Conservation (phyloP, 2,797 vertebrate genomes). For the Chloroceryle inda region DNA sequence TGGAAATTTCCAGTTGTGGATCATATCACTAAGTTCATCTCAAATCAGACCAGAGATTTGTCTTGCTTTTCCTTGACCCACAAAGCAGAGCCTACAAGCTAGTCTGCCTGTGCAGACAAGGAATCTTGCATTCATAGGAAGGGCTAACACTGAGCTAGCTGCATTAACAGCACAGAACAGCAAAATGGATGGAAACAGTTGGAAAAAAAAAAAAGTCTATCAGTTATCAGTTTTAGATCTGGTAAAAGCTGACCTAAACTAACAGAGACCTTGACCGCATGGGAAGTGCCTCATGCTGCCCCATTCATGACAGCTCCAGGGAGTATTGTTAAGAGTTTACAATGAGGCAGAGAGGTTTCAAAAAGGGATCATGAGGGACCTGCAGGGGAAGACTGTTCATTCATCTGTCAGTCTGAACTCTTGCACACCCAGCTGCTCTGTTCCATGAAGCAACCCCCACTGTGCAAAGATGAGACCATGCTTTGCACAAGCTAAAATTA, state of each 20-base stretch:
- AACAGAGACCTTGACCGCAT: background rate
- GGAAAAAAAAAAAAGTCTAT: background rate
- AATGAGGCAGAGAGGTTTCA: background rate
- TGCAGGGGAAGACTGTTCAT: background rate
- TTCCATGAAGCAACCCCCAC: background rate
- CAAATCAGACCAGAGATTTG: background rate
- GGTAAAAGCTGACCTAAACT: background rate
- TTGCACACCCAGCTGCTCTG: constrained; percentile 39
- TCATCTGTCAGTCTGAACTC: constrained; percentile 3
- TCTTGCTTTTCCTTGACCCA: background rate
- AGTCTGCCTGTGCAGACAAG: background rate
- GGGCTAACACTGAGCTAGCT: background rate
- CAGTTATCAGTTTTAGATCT: background rate
- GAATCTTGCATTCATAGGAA: background rate
- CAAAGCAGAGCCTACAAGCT: background rate
- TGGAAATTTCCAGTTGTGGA: background rate
- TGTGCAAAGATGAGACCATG: background rate
- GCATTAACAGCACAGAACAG: background rate
- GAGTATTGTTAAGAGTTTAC: background rate
- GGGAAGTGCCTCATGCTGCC: background rate
- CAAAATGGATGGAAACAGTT: background rate
- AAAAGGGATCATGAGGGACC: background rate
- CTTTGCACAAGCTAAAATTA: constrained; percentile 52
- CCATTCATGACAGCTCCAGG: background rate
- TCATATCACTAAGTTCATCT: background rate